Evolutionary conservation across 2,888 invertebrate genomes (phyloP).

Genomic region (Metallyticus violacea): DNA sequence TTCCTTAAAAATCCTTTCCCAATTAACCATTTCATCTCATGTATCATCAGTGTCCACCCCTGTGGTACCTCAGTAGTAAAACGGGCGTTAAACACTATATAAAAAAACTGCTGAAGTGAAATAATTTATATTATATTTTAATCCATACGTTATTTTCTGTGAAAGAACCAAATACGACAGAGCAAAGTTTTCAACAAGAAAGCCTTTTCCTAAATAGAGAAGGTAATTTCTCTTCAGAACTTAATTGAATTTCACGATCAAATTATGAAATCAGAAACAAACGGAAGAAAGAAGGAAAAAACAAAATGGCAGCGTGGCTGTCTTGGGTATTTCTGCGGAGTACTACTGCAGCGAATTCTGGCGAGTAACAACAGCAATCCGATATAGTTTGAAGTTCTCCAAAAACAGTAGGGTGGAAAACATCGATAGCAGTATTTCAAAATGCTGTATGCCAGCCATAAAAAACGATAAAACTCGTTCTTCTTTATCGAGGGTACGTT

Average conservation of each 20-base stretch:
- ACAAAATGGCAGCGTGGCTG: background rate
- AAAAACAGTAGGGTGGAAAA: background rate
- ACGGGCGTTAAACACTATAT: too few relatives aligned
- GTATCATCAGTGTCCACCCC: too few relatives aligned
- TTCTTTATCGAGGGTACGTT: background rate
- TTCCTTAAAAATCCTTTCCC: too few relatives aligned
- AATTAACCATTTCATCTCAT: too few relatives aligned
- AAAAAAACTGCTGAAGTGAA: too few relatives aligned
- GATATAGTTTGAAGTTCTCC: background rate
- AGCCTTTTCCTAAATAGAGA: background rate
- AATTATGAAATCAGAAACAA: background rate
- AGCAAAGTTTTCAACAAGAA: too few relatives aligned
- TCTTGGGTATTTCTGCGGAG: too few relatives aligned
- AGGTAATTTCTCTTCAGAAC: background rate
- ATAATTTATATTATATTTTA: too few relatives aligned
- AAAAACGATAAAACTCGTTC: background rate
- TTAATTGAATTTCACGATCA: background rate
- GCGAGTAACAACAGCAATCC: background rate
- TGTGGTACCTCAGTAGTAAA: too few relatives aligned
- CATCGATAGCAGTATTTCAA: background rate
- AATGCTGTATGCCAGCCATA: background rate
- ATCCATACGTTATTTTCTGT: too few relatives aligned
- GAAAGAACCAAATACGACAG: too few relatives aligned
- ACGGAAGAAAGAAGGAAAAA: background rate
- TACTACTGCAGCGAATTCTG: background rate